Evolutionary conservation across 1,140 invertebrate species (phyloP), one percentile per base, ranked within the genome.

Genomic region (Cydia splendana): DNA sequence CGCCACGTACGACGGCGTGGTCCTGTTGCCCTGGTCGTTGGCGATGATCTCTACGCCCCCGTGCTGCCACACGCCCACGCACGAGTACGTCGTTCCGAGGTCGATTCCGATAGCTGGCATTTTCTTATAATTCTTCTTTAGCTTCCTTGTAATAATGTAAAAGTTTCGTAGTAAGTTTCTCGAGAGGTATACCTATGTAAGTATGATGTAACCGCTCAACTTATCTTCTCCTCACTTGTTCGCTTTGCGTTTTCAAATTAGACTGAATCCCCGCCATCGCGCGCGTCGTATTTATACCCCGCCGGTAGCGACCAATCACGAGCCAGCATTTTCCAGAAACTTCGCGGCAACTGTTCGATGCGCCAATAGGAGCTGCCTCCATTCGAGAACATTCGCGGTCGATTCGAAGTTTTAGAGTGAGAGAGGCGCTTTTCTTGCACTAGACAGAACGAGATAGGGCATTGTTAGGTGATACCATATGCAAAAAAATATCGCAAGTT

Each of bases 1-100:
- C 4, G 97, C 97, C 48, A 98, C 97, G 93, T 98, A 98, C 76
- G 96, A 96, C 2, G 97, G 97, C 28, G 97, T 98, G 48, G 97
- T 98, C 62, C 97, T 91, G 91, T 98, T 98, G 12, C 97, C 97
- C 90, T 98, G 97, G 85, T 98, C 96, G 83, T 98, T 98, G 69
- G 97, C 96, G 75, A 98, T 98, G 82, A 98, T 98, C 87, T 98
- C 97, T 3, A 98, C 97, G 85, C 97, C 96, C 48, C 97, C 97
- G 85, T 97, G 94, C 82, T 96, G 75, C 18, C 95, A 97, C 6
- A 97, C 96, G 75, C 95, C 96, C 24, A 97, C 96, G 81, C 96
- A 97, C 65, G 96, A 96, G 86, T 96, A 97, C 65, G 65, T 69
- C 65, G 65, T 69, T 15, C 96, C 96, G 83, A 96, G 90, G 89